phyloP scores from a whole-genome alignment of 2,797 vertebrate genomes.

The Ammospiza maritima region DNA sequence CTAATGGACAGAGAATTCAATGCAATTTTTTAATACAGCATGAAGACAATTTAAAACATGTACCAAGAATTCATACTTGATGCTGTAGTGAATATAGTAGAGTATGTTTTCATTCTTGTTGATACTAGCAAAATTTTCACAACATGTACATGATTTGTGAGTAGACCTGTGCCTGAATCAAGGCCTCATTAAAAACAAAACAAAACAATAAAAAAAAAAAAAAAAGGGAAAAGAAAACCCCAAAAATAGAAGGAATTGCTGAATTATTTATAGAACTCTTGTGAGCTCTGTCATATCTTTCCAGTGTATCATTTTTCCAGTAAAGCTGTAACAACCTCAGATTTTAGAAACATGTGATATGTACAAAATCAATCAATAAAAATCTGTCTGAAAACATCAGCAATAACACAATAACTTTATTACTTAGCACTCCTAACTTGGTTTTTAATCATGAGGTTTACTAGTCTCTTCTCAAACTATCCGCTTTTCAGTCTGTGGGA shows the following conservation, averaged over 20 bases:
- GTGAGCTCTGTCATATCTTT: neutral
- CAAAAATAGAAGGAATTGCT: neutral
- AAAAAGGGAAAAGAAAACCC: rapidly evolving
- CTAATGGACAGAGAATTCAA: neutral
- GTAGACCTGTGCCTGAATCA: neutral
- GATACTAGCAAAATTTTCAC: slow-evolving; percentile 11
- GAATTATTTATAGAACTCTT: neutral
- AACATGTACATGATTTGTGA: neutral
- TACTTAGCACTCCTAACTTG: neutral
- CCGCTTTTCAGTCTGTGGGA: neutral
- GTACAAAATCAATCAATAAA: slow-evolving; percentile 3
- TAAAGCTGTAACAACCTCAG: neutral
- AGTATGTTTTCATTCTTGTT: neutral
- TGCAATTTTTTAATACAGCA: neutral
- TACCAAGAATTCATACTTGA: neutral
- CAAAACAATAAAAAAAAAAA: neutral
- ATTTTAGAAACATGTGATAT: neutral
- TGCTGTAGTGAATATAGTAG: neutral
- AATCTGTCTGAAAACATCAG: neutral
- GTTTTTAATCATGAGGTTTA: neutral
- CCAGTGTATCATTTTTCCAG: neutral
- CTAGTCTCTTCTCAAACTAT: neutral
- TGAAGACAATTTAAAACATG: neutral
- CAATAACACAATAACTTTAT: neutral
- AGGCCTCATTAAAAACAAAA: neutral